Conservation (phyloP, 2,797 vertebrate genomes). For the Brotula barbata region DNA sequence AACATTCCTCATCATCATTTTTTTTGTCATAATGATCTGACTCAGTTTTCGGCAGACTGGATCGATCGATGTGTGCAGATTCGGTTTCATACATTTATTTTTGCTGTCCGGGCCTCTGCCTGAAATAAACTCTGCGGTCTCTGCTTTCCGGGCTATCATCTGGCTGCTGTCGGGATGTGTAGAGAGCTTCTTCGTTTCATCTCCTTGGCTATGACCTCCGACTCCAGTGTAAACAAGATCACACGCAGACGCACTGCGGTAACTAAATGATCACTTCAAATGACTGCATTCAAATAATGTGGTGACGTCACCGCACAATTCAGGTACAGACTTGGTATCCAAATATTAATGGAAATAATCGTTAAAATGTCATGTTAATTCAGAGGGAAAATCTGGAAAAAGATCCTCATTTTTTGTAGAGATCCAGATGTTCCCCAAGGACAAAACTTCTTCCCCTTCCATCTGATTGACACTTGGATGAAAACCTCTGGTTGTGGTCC, state of each 20-base stretch:
- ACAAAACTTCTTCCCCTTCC: conserved; percentile 5
- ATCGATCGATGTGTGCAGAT: conserved; percentile 48
- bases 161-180: background rate
- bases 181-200: too few species aligned
- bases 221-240: too few species aligned
- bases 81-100: conserved; percentile 24
- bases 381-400: conserved; percentile 13
- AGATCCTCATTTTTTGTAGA: background rate
- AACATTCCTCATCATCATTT: too few species aligned
- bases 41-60: conserved; percentile 8
- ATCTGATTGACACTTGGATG: conserved; percentile 33
- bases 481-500: conserved; percentile 17
- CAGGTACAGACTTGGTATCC: too few species aligned
- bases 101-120: conserved; percentile 19
- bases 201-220: too few species aligned
- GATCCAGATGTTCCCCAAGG: conserved; percentile 50
- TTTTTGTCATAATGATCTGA: too few species aligned
- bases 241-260: too few species aligned
- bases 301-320: too few species aligned
- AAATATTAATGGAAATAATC: background rate
- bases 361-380: background rate
- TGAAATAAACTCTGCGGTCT: conserved; percentile 51
- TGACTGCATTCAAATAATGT: background rate
- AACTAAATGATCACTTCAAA: too few species aligned
- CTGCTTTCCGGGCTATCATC: conserved; percentile 27